Evolutionary conservation across 2,888 invertebrate species (phyloP).

Genomic region (Diabrotica balteata): DNA sequence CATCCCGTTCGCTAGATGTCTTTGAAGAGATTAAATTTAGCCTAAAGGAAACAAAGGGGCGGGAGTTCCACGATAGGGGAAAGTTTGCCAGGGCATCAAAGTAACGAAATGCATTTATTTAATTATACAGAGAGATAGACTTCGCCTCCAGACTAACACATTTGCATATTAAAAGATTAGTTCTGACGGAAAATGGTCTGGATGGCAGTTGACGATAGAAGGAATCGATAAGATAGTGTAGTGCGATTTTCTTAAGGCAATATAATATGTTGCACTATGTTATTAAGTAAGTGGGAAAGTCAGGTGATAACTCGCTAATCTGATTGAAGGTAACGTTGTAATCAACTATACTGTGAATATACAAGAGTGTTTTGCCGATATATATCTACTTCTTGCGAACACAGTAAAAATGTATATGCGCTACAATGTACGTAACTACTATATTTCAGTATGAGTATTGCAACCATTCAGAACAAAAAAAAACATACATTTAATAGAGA

Average conservation of each 20-base stretch:
- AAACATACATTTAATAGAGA: too few species aligned
- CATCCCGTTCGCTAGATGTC: not conserved
- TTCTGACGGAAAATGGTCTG: conserved; percentile 31
- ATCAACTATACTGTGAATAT: too few species aligned
- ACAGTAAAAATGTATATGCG: too few species aligned
- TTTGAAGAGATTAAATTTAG: conserved; percentile 5
- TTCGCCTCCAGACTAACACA: conserved; percentile 31
- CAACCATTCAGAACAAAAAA: too few species aligned
- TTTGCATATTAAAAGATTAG: conserved; percentile 38
- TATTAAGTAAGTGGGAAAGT: too few species aligned
- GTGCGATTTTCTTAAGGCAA: not conserved
- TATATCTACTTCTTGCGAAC: too few species aligned
- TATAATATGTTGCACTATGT: too few species aligned
- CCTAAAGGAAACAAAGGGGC: not conserved
- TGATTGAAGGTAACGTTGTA: too few species aligned
- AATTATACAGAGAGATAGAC: conserved; percentile 31
- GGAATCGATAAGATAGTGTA: conserved; percentile 17
- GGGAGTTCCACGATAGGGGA: conserved; percentile 14
- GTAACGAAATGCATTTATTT: conserved; percentile 28
- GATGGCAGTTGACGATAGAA: conserved; percentile 24
- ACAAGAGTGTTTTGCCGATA: too few species aligned
- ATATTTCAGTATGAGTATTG: too few species aligned
- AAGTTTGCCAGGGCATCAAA: conserved; percentile 19
- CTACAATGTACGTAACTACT: too few species aligned
- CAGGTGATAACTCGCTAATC: too few species aligned